Percentiles rank a stretch among this genome's conserved stretches.
These are phyloP conservation scores for Orbicella faveolata DNA, from an alignment of 64 coral and sea anemone species.

Conservation along the genomic window DNA sequence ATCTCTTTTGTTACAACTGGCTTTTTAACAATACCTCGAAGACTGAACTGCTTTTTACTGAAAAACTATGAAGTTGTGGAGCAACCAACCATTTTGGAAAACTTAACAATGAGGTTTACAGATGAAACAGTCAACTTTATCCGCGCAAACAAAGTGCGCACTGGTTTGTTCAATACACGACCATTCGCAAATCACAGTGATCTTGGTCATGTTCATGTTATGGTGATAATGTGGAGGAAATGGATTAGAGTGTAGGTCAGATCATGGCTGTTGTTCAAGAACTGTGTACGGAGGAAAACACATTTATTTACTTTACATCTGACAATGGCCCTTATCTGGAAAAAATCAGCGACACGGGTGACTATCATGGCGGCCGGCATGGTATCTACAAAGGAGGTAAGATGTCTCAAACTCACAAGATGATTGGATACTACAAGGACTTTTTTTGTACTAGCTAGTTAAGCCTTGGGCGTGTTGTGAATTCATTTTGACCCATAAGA, in stretches of 20 bases:
- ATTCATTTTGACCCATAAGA: too few relatives aligned
- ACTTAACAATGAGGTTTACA: conserved; percentile 64
- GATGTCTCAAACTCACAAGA: too few relatives aligned
- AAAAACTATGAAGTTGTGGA: too few relatives aligned
- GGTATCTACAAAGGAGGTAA: conserved; percentile 6
- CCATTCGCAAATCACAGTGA: conserved; percentile 53
- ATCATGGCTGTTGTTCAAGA: conserved; percentile 48
- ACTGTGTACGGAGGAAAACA: conserved; percentile 36
- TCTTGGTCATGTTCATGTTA: conserved; percentile 29
- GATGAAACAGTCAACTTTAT: conserved; percentile 56
- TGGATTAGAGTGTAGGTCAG: conserved; percentile 78
- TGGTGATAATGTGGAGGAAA: conserved; percentile 80
- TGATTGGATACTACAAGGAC: too few relatives aligned
- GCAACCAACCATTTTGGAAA: too few relatives aligned
- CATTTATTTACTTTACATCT: conserved; percentile 79
- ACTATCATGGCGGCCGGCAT: conserved; percentile 64
- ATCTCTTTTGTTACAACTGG: neutral
- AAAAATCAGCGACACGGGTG: conserved; percentile 20
- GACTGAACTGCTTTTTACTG: neutral
- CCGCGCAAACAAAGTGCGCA: conserved; percentile 44
- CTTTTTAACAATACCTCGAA: neutral
- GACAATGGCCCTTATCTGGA: neutral
- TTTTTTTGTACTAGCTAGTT: too few relatives aligned
- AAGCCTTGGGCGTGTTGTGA: too few relatives aligned
- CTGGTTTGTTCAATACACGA: conserved; percentile 41